Conservation (phyloP, 2,797 vertebrate genomes). For the Bovichtus diacanthus region DNA sequence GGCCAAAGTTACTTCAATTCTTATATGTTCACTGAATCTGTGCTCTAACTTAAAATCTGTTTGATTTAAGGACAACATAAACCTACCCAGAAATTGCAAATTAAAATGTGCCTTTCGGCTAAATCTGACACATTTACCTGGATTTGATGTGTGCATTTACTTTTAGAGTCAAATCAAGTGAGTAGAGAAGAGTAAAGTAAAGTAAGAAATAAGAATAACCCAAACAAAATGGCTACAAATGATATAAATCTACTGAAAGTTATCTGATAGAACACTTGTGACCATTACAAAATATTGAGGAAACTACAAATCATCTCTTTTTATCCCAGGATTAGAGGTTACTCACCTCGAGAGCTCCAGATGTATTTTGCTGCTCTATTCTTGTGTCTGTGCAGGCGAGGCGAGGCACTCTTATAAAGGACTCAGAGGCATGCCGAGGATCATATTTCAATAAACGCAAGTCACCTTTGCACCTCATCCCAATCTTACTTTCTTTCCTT, state of each 20-base stretch:
- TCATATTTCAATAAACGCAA: slow-evolving; percentile 55
- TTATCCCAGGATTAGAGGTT: background rate
- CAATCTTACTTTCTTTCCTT: slow-evolving; percentile 9
- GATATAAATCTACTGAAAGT: background rate
- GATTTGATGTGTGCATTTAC: background rate
- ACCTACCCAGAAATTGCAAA: background rate
- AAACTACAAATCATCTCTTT: background rate
- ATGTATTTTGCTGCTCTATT: slow-evolving; percentile 8
- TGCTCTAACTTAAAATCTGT: background rate
- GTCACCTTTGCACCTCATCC: slow-evolving; percentile 56
- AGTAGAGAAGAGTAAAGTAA: too few species aligned
- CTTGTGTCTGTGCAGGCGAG: slow-evolving; percentile 40
- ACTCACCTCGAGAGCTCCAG: slow-evolving; percentile 64
- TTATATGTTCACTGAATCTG: too few species aligned
- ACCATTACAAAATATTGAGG: background rate
- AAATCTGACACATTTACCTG: background rate
- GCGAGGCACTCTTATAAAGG: slow-evolving; percentile 58
- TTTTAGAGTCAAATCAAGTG: too few species aligned
- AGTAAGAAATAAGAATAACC: background rate
- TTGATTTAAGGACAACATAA: background rate
- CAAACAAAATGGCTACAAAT: background rate
- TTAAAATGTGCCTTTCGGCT: background rate
- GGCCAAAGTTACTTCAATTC: too few species aligned
- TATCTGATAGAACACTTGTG: background rate
- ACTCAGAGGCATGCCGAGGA: background rate